Base-by-base conservation (phyloP, 2,888 invertebrate genomes). In the Oeneis ivallda region DNA sequence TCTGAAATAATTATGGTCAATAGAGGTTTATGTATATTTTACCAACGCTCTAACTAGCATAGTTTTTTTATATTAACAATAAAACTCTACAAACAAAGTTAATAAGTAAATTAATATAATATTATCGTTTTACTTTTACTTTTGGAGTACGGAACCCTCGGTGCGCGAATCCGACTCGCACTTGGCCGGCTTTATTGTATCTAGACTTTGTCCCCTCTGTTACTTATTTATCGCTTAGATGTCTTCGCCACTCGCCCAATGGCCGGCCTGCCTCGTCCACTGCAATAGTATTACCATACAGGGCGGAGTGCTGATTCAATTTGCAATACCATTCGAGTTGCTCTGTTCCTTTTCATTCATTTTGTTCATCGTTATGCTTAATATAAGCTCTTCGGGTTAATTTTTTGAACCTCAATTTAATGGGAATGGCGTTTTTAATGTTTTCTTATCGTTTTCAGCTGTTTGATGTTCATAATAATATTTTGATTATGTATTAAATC, bases 231-330 rank as follows among this genome's bases (percentile, higher is more conserved):
- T 19, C 13, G 17, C 45, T 10, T 5, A 47, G 7, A 58, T 47
- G 13, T 58, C 19, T 26, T 13, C 7, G 8, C 52, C 56, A 13
- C 13, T 32, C 43, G 68, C 53, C 71, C 63, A 65, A 63, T 72
- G 76, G 72, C 73, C 76, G 65, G 53, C 43, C 53, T 37, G 54
- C 45, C 47, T 32, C 77, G 76, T 78, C 73, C 76, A 68, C 67
- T 54, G 67, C 75, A 62, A 72, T 72, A 70, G 67, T 71, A 78
- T 80, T 78, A 77, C 80, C 79, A 79, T 80, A 69, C 69, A 71
- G 71, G 73, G 73, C 68, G 75, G 70, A 78, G 74, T 73, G 74
- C 79, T 80, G 79, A 82, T 83, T 79, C 82, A 76, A 78, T 76
- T 79, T 76, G 77, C 77, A 77, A 81, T 77, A 73, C 70, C 67